These are phyloP conservation scores for Psittacula derbiana DNA, from an alignment of 2,797 vertebrate genomes.

Conservation along the genomic window DNA sequence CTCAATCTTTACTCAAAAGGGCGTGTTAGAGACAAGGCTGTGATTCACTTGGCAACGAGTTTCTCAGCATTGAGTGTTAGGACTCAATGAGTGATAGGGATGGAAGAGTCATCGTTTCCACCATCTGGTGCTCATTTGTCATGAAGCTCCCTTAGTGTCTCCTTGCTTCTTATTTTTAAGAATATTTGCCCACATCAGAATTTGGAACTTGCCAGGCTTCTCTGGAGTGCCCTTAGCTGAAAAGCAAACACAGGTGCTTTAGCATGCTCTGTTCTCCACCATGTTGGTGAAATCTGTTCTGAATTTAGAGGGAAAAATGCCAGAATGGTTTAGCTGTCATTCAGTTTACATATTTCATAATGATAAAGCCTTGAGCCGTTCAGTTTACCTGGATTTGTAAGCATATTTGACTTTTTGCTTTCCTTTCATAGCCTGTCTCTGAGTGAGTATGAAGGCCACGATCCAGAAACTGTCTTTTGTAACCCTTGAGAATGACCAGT, in stretches of 20 bases:
- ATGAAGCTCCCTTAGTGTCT: background rate
- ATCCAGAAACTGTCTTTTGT: background rate
- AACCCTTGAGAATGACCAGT: background rate
- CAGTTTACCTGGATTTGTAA: background rate
- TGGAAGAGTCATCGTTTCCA: background rate
- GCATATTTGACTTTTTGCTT: background rate
- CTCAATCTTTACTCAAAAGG: background rate
- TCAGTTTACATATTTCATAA: background rate
- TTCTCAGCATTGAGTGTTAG: background rate
- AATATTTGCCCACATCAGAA: background rate
- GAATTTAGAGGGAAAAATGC: background rate
- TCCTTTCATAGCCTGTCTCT: rapidly evolving
- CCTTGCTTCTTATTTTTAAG: background rate
- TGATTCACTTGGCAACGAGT: background rate
- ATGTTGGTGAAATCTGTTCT: background rate
- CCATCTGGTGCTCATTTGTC: background rate
- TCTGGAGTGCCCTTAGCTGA: background rate
- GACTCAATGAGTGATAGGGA: background rate
- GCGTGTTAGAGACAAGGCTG: background rate
- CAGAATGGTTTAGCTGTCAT: background rate
- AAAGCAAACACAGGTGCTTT: background rate
- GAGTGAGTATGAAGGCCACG: rapidly evolving
- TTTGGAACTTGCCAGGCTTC: background rate
- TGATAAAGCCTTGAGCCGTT: background rate
- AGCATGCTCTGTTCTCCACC: background rate